Evolutionary conservation across 2,797 vertebrate species (phyloP).

Genomic region (Mormyrops attenuatus): DNA sequence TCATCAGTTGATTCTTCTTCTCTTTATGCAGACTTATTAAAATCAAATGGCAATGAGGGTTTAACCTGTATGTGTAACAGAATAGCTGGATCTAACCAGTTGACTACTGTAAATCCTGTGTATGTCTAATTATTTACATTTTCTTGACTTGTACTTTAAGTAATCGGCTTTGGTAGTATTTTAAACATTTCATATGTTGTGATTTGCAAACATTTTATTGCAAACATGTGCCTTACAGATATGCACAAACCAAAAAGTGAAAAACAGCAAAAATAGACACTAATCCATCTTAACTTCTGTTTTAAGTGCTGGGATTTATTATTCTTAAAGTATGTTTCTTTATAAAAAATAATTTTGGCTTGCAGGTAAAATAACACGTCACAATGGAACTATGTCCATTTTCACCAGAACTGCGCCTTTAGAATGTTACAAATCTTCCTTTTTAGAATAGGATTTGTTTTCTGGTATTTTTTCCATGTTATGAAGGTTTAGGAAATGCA

Average conservation of each 20-base stretch:
- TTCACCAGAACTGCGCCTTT: neutral
- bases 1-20: constrained; percentile 22
- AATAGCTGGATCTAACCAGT: neutral
- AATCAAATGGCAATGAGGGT: neutral
- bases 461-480: neutral
- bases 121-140: neutral
- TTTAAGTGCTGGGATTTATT: neutral
- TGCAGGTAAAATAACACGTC: neutral
- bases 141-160: no score
- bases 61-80: neutral
- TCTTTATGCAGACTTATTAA: neutral
- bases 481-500: neutral
- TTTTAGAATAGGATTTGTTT: neutral
- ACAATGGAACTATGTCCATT: neutral
- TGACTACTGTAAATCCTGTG: neutral
- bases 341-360: neutral
- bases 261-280: neutral
- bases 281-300: neutral
- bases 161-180: neutral
- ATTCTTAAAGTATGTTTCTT: neutral
- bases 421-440: neutral
- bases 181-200: neutral
- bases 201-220: neutral
- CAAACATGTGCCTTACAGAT: neutral
- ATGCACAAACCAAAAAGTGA: neutral